Percentiles rank a stretch among this genome's conserved stretches.
phyloP scores from a whole-genome alignment of 2,113 vertebrate species.

The Tachysurus vachellii region DNA sequence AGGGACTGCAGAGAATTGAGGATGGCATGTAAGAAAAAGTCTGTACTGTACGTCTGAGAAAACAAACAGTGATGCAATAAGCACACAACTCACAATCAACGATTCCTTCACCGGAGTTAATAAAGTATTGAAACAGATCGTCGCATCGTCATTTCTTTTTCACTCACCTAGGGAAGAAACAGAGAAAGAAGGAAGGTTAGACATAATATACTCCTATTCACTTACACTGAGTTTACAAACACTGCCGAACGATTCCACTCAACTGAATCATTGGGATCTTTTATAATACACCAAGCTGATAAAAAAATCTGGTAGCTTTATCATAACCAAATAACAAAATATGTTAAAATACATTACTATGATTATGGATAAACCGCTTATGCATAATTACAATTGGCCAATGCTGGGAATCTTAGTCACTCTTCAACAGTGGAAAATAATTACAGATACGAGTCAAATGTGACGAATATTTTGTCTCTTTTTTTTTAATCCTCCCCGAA shows the following conservation, averaged over 20 bases:
- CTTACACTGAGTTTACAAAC: not conserved
- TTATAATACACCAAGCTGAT: not conserved
- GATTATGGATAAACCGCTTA: slow-evolving; percentile 2
- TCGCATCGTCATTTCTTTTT: slow-evolving; percentile 8
- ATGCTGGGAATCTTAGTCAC: slow-evolving; percentile 8
- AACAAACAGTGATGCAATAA: slow-evolving; percentile 26
- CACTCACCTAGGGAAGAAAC: slow-evolving; percentile 56
- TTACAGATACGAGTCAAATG: slow-evolving; percentile 30
- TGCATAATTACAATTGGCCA: not conserved
- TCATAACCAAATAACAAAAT: not conserved
- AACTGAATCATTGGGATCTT: not conserved
- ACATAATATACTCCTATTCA: not conserved
- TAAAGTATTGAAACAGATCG: slow-evolving; percentile 19
- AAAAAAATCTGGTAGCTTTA: not conserved
- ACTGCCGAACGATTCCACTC: not conserved
- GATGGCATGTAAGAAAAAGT: slow-evolving; percentile 37
- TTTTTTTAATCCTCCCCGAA: slow-evolving; percentile 27
- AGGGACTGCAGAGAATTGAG: slow-evolving; percentile 8
- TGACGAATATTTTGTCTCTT: slow-evolving; percentile 38
- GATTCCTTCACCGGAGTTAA: slow-evolving; percentile 10
- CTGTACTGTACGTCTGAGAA: not conserved
- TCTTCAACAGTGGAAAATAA: slow-evolving; percentile 12
- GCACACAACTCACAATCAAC: slow-evolving; percentile 43
- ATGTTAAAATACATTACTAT: not conserved
- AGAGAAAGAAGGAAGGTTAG: slow-evolving; percentile 36